Base-by-base conservation (phyloP, 2,888 invertebrate species). In the Rhynchonema sp. region DNA sequence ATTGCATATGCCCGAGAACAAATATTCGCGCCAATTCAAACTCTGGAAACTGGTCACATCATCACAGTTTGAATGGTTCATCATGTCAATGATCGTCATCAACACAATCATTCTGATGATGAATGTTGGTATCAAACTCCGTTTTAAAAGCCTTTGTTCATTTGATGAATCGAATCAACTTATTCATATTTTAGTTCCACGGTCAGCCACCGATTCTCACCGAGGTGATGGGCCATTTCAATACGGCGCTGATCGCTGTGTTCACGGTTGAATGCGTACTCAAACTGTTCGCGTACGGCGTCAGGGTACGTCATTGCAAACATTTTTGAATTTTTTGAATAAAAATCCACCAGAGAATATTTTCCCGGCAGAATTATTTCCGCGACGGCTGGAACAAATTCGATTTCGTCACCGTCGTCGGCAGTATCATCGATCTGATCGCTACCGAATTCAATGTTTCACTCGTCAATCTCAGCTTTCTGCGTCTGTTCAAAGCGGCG, bases 301-400 rank as follows among this genome's bases (percentile, higher is more conserved):
- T 52, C n/a, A 6, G 25, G n/a, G 25, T 23, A 52, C 6, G 52
- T 52, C 17, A n/a, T 13, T 46, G 22, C 46, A 46, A 46, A 46
- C 13, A 22, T 17, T 22, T 17, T 22, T 46, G 46, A 17, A 46
- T 46, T 46, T 17, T 22, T 46, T 46, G 46, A 17, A 46, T 17
- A 22, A 46, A 46, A n/a, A n/a, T n/a, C n/a, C n/a, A n/a, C n/a
- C 13, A 20, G 49, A 6, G 3, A 49, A 3, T 49, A 23, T 49
- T n/a, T 13, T 17, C 23, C 3, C 27, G 70, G 69, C 59, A 90
- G 89, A 90, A 90, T 76, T 91, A 91, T 76, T 90, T 91, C 73
- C 87, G 89, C 30, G 91, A 91, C 75, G 88, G 89, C n/a, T 91
- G 90, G 90, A 91, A 91, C 75, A 86, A 87, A 1, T 90, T 91